phyloP scores from a whole-genome alignment of 2,113 vertebrate genomes.

The Azemiops feae region DNA sequence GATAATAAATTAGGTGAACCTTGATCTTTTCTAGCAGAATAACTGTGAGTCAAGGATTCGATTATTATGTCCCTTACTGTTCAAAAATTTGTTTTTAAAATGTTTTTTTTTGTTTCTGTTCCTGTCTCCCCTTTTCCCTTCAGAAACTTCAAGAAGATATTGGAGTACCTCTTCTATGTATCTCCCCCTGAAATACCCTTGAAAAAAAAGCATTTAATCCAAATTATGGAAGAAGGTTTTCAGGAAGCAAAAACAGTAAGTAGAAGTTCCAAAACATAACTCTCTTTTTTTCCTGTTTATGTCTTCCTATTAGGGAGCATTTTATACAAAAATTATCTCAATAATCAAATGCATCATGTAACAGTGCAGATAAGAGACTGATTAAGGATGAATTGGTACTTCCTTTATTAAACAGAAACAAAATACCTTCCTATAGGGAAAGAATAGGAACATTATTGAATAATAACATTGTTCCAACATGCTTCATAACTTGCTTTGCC shows the following conservation, averaged over 20 bases:
- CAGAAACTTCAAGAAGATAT: conserved; percentile 72
- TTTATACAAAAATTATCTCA: not conserved
- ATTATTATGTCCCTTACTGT: not conserved
- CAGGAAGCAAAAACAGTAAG: conserved; percentile 60
- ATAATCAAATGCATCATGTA: not conserved
- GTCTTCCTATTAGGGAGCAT: not conserved
- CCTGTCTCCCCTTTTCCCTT: not conserved
- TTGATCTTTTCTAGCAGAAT: not conserved
- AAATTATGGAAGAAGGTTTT: conserved; percentile 79
- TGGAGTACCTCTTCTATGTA: conserved; percentile 81
- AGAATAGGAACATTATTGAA: not conserved
- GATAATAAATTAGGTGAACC: not conserved
- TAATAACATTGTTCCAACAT: not conserved
- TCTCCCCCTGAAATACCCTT: conserved; percentile 66
- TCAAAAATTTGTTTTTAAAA: not conserved
- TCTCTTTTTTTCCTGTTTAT: not conserved
- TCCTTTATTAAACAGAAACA: not conserved
- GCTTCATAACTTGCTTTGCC: not conserved
- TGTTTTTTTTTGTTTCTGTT: not conserved
- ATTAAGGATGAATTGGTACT: not conserved
- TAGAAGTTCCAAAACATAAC: conserved; percentile 49
- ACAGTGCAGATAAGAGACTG: not conserved
- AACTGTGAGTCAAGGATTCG: not conserved
- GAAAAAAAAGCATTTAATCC: conserved; percentile 74
- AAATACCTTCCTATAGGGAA: not conserved